Conservation (phyloP, 2,797 vertebrate genomes). For the Carapus acus region DNA sequence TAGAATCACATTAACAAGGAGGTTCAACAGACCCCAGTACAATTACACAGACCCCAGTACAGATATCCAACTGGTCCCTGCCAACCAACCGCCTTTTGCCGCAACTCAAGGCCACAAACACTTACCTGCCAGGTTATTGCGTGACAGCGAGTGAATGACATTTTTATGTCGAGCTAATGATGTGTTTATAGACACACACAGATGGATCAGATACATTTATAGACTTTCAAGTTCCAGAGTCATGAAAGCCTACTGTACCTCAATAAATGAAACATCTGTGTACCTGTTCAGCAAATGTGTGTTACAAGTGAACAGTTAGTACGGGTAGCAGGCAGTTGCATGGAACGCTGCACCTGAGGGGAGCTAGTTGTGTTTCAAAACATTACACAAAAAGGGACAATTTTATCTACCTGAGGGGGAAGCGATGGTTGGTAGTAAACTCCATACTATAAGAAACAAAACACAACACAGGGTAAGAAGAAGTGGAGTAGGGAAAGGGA, state of each 20-base stretch:
- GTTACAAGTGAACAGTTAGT: slow-evolving; percentile 2
- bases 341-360: slow-evolving; percentile 19
- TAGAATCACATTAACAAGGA: too few relatives aligned
- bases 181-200: slow-evolving; percentile 1
- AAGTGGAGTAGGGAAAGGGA: slow-evolving; percentile 26
- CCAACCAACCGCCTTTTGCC: slow-evolving; percentile 7
- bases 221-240: too few relatives aligned
- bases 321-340: neutral
- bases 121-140: too few relatives aligned
- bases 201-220: too few relatives aligned
- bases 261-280: neutral
- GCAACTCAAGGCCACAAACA: slow-evolving; percentile 15
- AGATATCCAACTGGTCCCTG: too few relatives aligned
- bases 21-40: too few relatives aligned
- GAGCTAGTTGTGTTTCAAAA: slow-evolving; percentile 22
- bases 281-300: too few relatives aligned
- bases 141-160: too few relatives aligned
- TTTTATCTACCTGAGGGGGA: slow-evolving; percentile 73
- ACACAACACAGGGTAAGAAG: slow-evolving; percentile 65
- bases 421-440: slow-evolving; percentile 72
- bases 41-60: too few relatives aligned
- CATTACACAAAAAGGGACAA: slow-evolving; percentile 49
- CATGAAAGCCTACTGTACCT: too few relatives aligned
- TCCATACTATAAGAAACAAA: slow-evolving; percentile 75
- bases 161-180: slow-evolving; percentile 1